Base-by-base conservation (phyloP, 2,888 invertebrate genomes). In the Chalcosyrphus nemorum region DNA sequence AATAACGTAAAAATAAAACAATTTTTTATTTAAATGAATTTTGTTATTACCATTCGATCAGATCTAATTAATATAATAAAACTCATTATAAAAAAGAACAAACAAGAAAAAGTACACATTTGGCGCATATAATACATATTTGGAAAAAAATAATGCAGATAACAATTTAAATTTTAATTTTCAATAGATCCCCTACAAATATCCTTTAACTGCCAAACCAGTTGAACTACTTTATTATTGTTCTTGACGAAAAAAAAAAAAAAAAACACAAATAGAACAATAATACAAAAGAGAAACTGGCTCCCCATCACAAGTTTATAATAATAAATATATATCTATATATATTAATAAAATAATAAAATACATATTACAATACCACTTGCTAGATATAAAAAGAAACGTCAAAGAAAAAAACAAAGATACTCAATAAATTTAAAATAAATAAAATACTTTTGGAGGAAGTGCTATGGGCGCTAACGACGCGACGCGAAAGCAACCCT, bases 131-230 rank as follows among this genome's bases (percentile, higher is more conserved):
- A 74, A 76, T 50, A 61, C 17, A 41, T 29, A 75, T 80, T 65
- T 72, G 50, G 57, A 76, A 63, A 54, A 27, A 45, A 61, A 56
- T 59, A 21, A 68, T 43, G 54, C 21, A 63, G n/a, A 80, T 71
- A 80, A 80, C 65, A 52, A n/a, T 57, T 75, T 72, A 57, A 52
- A 63, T 66, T 68, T 84, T 77, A 86, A 24, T 77, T 86, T 87
- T 86, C 86, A 87, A 87, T 87, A 87, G 87, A 81, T 59, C 77
- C 86, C 87, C 70, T 66, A 71, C 63, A 66, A 82, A 71, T 71
- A 77, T 84, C 86, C 86, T 72, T 65, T 13, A 84, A 87, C 85
- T 65, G 74, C 87, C 86, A 87, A 87, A 87, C 87, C 87, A 86
- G 70, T 61, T 76, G 52, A 17, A 59, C 13, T 45, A 6, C 29